Conservation (phyloP, 2,113 vertebrate genomes). For the Sakesphorus luctuosus region DNA sequence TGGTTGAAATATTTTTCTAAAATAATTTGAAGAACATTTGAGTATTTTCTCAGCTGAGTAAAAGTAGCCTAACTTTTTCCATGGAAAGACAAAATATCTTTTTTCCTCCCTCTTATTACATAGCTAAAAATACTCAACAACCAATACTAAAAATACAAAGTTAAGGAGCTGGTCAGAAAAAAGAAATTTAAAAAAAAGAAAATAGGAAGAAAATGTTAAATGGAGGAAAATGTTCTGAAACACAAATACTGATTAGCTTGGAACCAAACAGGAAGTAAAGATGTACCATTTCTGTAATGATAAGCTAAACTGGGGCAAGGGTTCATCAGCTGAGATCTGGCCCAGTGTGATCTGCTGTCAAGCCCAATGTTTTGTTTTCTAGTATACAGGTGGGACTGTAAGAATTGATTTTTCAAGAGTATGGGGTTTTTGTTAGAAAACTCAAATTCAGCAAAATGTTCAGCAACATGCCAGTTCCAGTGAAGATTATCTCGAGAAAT, state of each 20-base stretch:
- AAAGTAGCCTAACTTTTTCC: not conserved
- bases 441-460: not conserved
- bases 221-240: not conserved
- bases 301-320: not conserved
- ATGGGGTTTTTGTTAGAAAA: not conserved
- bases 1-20: not conserved
- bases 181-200: not conserved
- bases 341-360: not conserved
- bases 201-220: not conserved
- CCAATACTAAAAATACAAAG: not conserved
- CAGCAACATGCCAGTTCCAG: not conserved
- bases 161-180: accelerated
- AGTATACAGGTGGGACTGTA: not conserved
- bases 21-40: not conserved
- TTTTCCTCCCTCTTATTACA: not conserved
- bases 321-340: not conserved
- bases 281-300: not conserved
- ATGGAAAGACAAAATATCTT: not conserved
- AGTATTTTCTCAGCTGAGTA: not conserved
- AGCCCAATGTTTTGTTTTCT: not conserved
- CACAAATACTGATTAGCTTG: not conserved
- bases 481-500: not conserved
- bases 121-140: not conserved
- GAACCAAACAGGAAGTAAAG: not conserved
- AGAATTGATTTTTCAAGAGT: not conserved